Base-by-base conservation (phyloP, 2,888 invertebrate species). In the Agrotis segetum region DNA sequence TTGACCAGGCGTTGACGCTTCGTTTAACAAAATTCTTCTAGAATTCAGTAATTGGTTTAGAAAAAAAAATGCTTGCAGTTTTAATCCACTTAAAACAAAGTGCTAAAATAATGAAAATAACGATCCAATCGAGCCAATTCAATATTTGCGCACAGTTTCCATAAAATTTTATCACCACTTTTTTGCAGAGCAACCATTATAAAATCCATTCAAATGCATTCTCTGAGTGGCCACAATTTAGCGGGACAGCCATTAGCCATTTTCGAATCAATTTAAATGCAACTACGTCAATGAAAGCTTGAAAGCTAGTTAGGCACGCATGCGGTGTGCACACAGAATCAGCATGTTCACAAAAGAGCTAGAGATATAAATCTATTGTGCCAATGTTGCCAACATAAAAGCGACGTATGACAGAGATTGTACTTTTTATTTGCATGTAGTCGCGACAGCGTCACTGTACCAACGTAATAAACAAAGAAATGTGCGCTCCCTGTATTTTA, bases 391-490 rank as follows among this genome's bases (percentile, higher is more conserved):
- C 44, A 9, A 59, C 53, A 69, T 79, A 75, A 83, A 83, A 67
- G 62, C 50, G 55, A 55, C 67, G 47, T 65, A 75, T 69, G 71
- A 67, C 74, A 70, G 53, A 60, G 49, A 67, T 68, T 67, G 49
- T 66, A 44, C 67, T 64, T 76, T 71, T 71, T 83, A 83, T 83
- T 81, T 68, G 50, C 68, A 71, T 55, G 62, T 66, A 66, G 72
- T 71, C 46, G 61, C 49, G 59, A 56, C 74, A 69, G 46, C 50
- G 63, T 56, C 19, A 24, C 65, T 55, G 52, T 62, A 19, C 69
- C 62, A 59, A 70, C 58, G 61, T 68, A 60, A 70, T 82, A 79
- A 70, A 79, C 81, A 74, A 74, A 79, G 75, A 71, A 80, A 80
- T 60, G 56, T 53, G 34, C 49, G 67, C 61, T 74, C 59, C 11